phyloP scores from a whole-genome alignment of 2,888 invertebrate genomes.

The Choreutis nemorana region DNA sequence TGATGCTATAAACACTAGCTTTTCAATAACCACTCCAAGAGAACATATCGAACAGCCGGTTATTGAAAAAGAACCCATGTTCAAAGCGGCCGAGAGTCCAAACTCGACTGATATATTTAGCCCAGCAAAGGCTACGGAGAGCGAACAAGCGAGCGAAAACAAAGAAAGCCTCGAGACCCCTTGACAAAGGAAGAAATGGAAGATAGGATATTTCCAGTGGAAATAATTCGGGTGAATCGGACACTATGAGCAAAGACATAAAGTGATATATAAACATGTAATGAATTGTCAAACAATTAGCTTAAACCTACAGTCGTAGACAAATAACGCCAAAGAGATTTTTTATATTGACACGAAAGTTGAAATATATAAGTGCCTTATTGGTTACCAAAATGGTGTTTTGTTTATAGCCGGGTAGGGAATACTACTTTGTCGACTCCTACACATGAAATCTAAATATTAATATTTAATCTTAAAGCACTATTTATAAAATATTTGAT shows the following conservation, averaged over 20 bases:
- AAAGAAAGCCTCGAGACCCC: conserved; percentile 24
- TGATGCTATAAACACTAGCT: conserved; percentile 37
- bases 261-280: too few relatives aligned
- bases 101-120: conserved; percentile 32
- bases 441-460: too few relatives aligned
- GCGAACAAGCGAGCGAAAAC: conserved; percentile 5
- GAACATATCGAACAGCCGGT: background rate
- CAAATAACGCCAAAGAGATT: conserved; percentile 55
- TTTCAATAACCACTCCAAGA: conserved; percentile 17
- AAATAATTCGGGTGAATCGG: conserved; percentile 56
- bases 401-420: conserved; percentile 39
- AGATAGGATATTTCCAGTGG: conserved; percentile 50
- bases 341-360: conserved; percentile 43
- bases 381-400: conserved; percentile 58
- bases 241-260: too few relatives aligned
- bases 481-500: too few relatives aligned
- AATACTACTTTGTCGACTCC: too few relatives aligned
- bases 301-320: conserved; percentile 13
- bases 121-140: conserved; percentile 10
- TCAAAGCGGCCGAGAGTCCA: conserved; percentile 1
- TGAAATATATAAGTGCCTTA: conserved; percentile 66
- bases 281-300: conserved; percentile 6
- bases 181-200: conserved; percentile 38
- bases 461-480: too few relatives aligned
- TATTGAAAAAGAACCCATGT: conserved; percentile 5